Evolutionary conservation across 1,140 invertebrate species (phyloP).

Genomic region (Danaus melanippus): DNA sequence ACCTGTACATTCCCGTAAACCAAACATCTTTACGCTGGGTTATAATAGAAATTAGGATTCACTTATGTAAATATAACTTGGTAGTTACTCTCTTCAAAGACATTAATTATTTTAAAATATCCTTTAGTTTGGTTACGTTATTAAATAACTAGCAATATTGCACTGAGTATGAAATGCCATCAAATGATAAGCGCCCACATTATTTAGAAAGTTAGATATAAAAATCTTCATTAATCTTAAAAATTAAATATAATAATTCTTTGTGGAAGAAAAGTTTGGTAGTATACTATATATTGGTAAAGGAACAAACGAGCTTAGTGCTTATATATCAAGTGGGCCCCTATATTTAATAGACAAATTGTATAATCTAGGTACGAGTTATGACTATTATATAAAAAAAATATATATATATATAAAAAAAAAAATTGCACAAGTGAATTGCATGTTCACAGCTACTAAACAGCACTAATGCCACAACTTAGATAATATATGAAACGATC

Average conservation of each 20-base stretch:
- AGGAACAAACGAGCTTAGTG: constrained; percentile 54
- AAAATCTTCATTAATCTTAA: constrained; percentile 62
- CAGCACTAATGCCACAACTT: constrained; percentile 57
- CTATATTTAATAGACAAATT: constrained; percentile 69
- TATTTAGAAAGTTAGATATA: constrained; percentile 53
- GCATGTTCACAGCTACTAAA: constrained; percentile 68
- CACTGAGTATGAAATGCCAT: constrained; percentile 74
- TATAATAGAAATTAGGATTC: constrained; percentile 60
- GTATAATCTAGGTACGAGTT: constrained; percentile 70
- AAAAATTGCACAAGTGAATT: constrained; percentile 70
- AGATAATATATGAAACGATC: constrained; percentile 48
- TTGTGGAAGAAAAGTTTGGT: constrained; percentile 65
- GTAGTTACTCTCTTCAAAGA: constrained; percentile 67
- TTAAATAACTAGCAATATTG: constrained; percentile 78
- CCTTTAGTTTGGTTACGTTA: constrained; percentile 74
- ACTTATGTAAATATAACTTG: constrained; percentile 73
- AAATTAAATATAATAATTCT: constrained; percentile 62
- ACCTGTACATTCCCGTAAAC: constrained; percentile 71
- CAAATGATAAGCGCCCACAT: constrained; percentile 72
- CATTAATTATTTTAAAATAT: constrained; percentile 72
- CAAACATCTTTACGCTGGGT: constrained; percentile 63
- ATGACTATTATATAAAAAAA: constrained; percentile 57
- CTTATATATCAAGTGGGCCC: constrained; percentile 58
- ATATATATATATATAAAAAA: no score
- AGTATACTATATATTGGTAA: constrained; percentile 44